These are phyloP conservation scores for Sebastes miniatus DNA, from an alignment of 2,797 vertebrate species.

Conservation along the genomic window DNA sequence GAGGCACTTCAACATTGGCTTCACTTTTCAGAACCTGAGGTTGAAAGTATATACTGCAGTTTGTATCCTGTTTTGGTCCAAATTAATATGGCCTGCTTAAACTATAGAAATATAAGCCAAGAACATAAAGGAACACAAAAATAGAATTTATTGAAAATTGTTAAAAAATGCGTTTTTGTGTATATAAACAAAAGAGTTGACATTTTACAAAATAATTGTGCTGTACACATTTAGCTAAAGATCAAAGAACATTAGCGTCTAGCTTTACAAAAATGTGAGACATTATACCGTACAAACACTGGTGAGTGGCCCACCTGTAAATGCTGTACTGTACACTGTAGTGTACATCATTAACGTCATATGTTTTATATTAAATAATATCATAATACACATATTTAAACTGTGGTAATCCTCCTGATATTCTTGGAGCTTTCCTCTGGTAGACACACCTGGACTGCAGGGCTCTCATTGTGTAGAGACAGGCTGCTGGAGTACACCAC, in stretches of 20 bases:
- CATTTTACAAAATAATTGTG: neutral
- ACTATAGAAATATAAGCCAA: neutral
- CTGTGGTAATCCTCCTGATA: constrained; percentile 68
- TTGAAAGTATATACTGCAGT: neutral
- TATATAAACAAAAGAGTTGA: neutral
- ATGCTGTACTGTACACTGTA: neutral
- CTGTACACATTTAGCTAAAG: neutral
- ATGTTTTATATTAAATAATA: neutral
- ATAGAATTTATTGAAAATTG: neutral
- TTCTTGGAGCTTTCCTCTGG: constrained; percentile 23
- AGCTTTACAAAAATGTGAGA: neutral
- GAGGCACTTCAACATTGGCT: too few relatives aligned
- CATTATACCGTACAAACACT: neutral
- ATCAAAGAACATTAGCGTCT: neutral
- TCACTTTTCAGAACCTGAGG: too few relatives aligned
- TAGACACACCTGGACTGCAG: constrained; percentile 1
- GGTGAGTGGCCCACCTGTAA: neutral
- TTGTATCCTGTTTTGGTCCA: neutral
- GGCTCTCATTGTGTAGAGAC: constrained; percentile 41
- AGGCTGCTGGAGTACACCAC: constrained; percentile 47
- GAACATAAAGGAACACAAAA: neutral
- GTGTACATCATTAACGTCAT: neutral
- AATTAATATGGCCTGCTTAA: neutral
- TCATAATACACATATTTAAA: constrained; percentile 48
- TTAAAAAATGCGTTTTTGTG: neutral